phyloP scores from a whole-genome alignment of 2,113 vertebrate genomes.

The Hyla sarda region DNA sequence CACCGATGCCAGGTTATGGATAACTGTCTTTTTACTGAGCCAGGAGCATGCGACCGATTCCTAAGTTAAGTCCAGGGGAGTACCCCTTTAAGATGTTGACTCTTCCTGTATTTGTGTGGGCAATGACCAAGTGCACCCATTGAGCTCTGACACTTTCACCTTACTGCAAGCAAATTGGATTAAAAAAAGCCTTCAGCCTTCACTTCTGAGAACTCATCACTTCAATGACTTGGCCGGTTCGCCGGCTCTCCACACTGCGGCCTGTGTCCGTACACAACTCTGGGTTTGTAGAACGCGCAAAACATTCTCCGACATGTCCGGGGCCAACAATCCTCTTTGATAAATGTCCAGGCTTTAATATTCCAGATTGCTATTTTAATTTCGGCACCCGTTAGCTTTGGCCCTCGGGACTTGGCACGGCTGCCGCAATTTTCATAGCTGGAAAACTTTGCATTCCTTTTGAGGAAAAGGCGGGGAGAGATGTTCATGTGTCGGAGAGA shows the following conservation, averaged over 20 bases:
- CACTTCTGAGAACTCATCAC: conserved; percentile 41
- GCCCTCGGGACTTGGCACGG: conserved; percentile 14
- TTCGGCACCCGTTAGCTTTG: conserved; percentile 16
- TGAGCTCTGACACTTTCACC: conserved; percentile 33
- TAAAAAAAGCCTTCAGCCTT: conserved; percentile 42
- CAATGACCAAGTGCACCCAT: conserved; percentile 3
- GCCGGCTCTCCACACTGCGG: conserved; percentile 4
- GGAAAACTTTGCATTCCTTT: conserved; percentile 35
- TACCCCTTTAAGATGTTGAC: not conserved
- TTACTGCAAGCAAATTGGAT: conserved; percentile 36
- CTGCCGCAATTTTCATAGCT: conserved; percentile 14
- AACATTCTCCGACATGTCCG: conserved; percentile 23
- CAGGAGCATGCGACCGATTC: no score
- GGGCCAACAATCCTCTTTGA: conserved; percentile 43
- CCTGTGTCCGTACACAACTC: conserved; percentile 13
- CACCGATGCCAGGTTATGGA: no score
- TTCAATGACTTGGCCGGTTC: conserved; percentile 15
- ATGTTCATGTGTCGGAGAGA: not conserved
- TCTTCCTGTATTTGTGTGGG: not conserved
- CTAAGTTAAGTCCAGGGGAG: no score
- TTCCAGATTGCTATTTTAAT: conserved; percentile 35
- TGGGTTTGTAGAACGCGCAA: conserved; percentile 29
- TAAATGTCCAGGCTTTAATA: conserved; percentile 44
- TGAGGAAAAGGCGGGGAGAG: conserved; percentile 4
- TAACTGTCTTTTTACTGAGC: no score